Evolutionary conservation across 35 echinoderm and acorn worm genomes (phyloP), one percentile per base, ranked within the genome.

Genomic region (Holothuria glaberrima): DNA sequence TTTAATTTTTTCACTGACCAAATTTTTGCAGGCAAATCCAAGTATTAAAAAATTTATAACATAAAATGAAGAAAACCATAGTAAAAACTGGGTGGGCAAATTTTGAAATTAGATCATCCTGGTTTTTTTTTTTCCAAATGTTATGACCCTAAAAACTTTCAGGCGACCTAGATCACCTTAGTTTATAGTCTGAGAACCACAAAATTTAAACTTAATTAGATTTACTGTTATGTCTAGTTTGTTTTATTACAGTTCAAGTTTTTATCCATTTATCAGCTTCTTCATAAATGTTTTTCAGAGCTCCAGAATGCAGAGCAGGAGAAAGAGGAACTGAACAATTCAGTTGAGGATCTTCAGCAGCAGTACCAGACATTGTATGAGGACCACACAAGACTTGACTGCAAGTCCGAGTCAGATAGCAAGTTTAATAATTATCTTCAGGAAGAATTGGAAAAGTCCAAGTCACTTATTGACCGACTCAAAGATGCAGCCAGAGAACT

Each of bases 371-470:
- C 9, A 26, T 12, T 84, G 56, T 33, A 84, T 63, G 56, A 84
- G 46, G 61, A 61, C 56, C 52, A 84, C 80, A 84, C 80, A 27
- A 84, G 80, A 9, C 46, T 84, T 48, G 80, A 84, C 46, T 84
- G 80, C 80, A 60, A 60, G 54, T 31, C 80, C 12, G 80, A 84
- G 58, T 27, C 80, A 12, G 54, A 84, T 6, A 25, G 54, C 25
- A 61, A 36, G 24, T 84, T 84, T 18, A 84, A 32, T 32, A 33
- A 6, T 7, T 84, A 31, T 56, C 80, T 84, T 7, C 80, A 84
- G 80, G 57, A 31, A 30, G 80, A 84, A 57, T n/a, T 84, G 56
- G 80, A 63, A 19, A 59, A 84, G 10, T n/a, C 80, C 0, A 84
- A 35, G 31, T 9, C 25, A 9, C n/a, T 27, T 29, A 54, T 84